Conservation (phyloP, 2,888 invertebrate genomes). For the Melangyna quadrimaculata region DNA sequence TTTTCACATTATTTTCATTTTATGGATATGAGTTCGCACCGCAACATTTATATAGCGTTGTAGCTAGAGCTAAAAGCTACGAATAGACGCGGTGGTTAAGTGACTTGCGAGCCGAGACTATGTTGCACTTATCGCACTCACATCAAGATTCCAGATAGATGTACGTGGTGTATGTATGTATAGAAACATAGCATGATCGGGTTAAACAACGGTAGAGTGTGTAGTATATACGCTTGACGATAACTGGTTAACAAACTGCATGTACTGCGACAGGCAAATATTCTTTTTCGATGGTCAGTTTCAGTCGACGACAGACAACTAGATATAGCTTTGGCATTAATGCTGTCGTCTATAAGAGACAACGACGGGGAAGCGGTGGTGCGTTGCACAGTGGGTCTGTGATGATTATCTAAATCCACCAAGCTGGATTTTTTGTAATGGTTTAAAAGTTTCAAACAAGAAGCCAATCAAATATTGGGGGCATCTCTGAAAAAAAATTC, state of each 20-base stretch:
- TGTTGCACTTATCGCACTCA: slow-evolving; percentile 45
- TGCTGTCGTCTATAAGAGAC: neutral
- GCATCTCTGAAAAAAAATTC: no score
- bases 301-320: slow-evolving; percentile 52
- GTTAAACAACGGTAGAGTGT: slow-evolving; percentile 46
- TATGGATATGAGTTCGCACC: slow-evolving; percentile 68
- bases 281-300: slow-evolving; percentile 66
- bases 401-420: neutral
- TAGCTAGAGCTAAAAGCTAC: neutral
- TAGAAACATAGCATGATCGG: neutral
- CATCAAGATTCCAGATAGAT: slow-evolving; percentile 56
- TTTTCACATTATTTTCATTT: slow-evolving; percentile 71
- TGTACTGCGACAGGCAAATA: slow-evolving; percentile 58
- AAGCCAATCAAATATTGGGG: no score
- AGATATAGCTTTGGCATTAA: slow-evolving; percentile 14
- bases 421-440: no score
- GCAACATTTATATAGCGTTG: slow-evolving; percentile 9
- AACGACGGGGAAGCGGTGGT: no score
- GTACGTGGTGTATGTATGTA: slow-evolving; percentile 12
- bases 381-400: neutral
- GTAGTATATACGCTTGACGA: slow-evolving; percentile 34
- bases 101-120: slow-evolving; percentile 9
- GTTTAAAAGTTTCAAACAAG: neutral
- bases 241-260: slow-evolving; percentile 57
- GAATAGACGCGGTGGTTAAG: neutral